Base-by-base conservation (phyloP, 2,888 invertebrate genomes). In the Adelphocoris suturalis region DNA sequence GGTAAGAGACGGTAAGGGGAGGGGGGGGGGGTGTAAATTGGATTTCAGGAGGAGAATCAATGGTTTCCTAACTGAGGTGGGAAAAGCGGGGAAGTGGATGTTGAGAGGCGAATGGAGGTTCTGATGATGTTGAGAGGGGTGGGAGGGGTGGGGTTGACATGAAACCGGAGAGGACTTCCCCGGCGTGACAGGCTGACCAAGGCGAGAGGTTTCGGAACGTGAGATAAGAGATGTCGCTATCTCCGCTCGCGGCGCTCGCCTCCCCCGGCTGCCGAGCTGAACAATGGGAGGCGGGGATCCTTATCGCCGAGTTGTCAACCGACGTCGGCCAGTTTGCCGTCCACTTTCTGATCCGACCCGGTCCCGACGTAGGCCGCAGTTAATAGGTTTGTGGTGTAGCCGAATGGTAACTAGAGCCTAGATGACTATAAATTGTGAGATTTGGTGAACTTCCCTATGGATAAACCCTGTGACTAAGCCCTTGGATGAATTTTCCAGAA, bases 111-210 rank as follows among this genome's bases (percentile, higher is more conserved):
- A 52, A 16, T 52, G 2, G 12, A 16, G 37, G 37, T 37, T 37
- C 37, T 37, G 37, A 37, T 37, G 37, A 37, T 37, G 37, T 37
- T 37, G 3, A 7, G 37, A 37, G 37, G 37, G 37, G 37, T 23
- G 23, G 68, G 68, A 4, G 3, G 61, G 19, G 4, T 2, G 23
- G 68, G 19, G 13, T 19, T 68, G 68, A 68, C 68, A 27, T 68
- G 68, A 68, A 68, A 68, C 68, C 68, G 19, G 68, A 68, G 68
- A 68, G 68, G 68, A 68, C 68, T 68, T 61, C 68, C 68, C 68
- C 23, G 68, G 23, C n/a, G 5, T 68, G 68, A 68, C 68, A 68
- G 68, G 68, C 23, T 68, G 68, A 68, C 68, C 68, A 23, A 68
- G 68, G 68, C 68, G 68, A 68, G 68, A 68, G 68, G 68, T 68